Base-by-base conservation (phyloP, 2,888 invertebrate genomes). In the Phania funesta region DNA sequence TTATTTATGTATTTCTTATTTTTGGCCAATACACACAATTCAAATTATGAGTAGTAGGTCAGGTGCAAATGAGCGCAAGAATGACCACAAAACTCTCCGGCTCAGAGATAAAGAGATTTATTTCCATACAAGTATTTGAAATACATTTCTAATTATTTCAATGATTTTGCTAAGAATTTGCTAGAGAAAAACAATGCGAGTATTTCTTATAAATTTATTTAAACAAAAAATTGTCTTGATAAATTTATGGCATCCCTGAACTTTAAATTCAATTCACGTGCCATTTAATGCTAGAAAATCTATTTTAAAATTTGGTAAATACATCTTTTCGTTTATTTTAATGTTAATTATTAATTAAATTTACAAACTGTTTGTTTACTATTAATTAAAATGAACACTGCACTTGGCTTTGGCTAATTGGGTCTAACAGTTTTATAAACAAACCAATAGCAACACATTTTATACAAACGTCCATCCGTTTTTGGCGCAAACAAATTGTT, bases 1-100 rank as follows among this genome's bases (percentile, higher is more conserved):
- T 54, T 54, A 18, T 26, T 7, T 26, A 16, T 2, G 22, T 0
- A 6, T 71, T 29, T 48, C 22, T 16, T 64, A 16, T 24, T 32
- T 52, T 29, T 58, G 26, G 50, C 52, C 24, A 75, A 70, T 75
- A 70, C 64, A 75, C 38, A 58, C 50, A 70, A 75, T 52, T 65
- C 20, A 60, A 56, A 54, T 48, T 62, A 58, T 80, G 75, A 75
- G 73, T 87, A 87, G 87, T 89, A 87, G 88, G 88, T 88, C 88
- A 88, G 88, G 89, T 88, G 88, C 88, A 89, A 62, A 38, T 32
- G 64, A 62, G 60, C 56, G 54, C 26, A 52, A 68, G 9, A 32
- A 22, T 0, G 5, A 1, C 6, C 8, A 29, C 7, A 16, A 22
- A 26, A 6, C 24, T 44, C 64, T 35, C 35, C 0, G 3, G n/a